phyloP scores from a whole-genome alignment of 2,888 invertebrate genomes.

The Frankliniella fusca region DNA sequence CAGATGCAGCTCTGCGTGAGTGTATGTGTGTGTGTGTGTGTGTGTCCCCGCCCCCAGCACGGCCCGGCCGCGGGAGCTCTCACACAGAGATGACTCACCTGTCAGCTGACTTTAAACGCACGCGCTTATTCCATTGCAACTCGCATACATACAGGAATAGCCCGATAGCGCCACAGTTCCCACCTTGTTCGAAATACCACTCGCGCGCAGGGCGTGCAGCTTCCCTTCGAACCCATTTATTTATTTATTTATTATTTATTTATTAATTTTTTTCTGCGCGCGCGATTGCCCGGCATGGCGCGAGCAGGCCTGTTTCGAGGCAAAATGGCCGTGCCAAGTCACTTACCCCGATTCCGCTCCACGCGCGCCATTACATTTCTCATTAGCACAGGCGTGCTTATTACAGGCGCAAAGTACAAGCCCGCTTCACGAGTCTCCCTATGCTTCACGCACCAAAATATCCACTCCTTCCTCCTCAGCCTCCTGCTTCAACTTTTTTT shows the following conservation, averaged over 20 bases:
- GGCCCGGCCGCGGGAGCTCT: background rate
- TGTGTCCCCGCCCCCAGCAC: background rate
- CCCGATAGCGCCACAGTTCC: no score
- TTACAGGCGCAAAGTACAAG: background rate
- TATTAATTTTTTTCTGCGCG: background rate
- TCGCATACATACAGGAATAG: no score
- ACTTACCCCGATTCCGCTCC: conserved; percentile 7
- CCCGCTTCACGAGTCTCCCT: background rate
- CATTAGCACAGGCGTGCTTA: conserved; percentile 22
- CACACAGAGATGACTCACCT: background rate
- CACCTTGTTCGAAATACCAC: no score
- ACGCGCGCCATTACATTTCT: conserved; percentile 11
- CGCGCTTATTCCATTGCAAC: no score
- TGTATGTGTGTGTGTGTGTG: no score
- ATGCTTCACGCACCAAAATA: background rate
- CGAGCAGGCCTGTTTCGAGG: no score
- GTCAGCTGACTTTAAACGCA: background rate
- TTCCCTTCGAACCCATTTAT: no score
- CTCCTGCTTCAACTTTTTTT: background rate
- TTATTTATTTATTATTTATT: no score
- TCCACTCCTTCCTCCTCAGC: background rate
- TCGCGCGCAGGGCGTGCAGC: no score
- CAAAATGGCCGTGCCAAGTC: background rate
- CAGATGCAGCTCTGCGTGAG: background rate
- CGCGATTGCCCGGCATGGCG: background rate